phyloP scores from a whole-genome alignment of 2,888 invertebrate species.

The Pterostichus niger region DNA sequence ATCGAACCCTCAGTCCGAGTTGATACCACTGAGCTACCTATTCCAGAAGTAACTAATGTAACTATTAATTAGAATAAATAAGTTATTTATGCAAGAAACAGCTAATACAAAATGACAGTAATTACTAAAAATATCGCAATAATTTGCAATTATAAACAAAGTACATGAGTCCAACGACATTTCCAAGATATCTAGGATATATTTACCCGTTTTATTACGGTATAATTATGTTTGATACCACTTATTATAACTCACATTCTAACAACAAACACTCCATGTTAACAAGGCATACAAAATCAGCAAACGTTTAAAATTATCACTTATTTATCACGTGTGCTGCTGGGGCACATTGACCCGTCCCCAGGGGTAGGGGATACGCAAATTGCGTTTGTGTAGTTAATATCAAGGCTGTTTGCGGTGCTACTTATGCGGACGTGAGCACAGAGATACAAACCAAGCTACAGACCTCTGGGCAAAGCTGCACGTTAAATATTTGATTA shows the following conservation, averaged over 20 bases:
- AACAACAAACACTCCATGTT: neutral
- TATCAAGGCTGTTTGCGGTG: constrained; percentile 27
- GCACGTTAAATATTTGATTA: constrained; percentile 45
- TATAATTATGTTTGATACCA: constrained; percentile 18
- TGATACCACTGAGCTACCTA: too few species aligned
- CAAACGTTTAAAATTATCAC: constrained; percentile 52
- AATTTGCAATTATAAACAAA: too few species aligned
- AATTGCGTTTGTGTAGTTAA: constrained; percentile 9
- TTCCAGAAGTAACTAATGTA: too few species aligned
- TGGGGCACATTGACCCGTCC: constrained; percentile 21
- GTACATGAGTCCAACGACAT: neutral
- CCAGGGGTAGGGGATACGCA: neutral
- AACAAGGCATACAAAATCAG: constrained; percentile 15
- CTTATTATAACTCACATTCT: constrained; percentile 5
- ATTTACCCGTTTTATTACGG: constrained; percentile 10
- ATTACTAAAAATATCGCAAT: too few species aligned
- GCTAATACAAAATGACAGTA: too few species aligned
- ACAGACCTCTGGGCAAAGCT: neutral
- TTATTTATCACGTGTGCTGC: constrained; percentile 30
- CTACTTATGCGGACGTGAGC: constrained; percentile 18
- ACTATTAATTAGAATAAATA: too few species aligned
- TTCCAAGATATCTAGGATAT: constrained; percentile 1
- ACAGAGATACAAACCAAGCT: neutral
- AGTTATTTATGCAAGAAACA: too few species aligned
- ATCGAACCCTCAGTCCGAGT: too few species aligned